Conservation (phyloP, 2,113 vertebrate species). For the Ivindomyrus marchei region DNA sequence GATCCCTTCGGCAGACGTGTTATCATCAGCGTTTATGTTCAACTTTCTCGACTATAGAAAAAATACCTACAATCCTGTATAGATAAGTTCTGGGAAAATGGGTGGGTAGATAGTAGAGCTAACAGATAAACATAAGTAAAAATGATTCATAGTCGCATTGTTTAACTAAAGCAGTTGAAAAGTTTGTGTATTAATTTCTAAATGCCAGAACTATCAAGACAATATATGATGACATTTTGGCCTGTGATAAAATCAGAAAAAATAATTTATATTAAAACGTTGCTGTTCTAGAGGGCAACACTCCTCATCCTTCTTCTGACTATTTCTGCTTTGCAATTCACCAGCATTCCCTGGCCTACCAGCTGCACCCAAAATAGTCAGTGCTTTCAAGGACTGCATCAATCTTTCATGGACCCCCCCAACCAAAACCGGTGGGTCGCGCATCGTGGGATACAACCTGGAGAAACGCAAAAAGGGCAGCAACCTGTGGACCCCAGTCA, state of each 20-base stretch:
- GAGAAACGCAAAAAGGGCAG: constrained; percentile 78
- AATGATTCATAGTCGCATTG: background rate
- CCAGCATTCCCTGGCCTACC: constrained; percentile 67
- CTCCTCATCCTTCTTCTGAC: background rate
- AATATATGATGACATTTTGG: background rate
- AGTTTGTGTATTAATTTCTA: background rate
- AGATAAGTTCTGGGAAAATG: background rate
- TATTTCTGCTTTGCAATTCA: constrained; percentile 9
- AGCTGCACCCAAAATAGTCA: constrained; percentile 60
- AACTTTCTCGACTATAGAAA: background rate
- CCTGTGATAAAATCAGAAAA: background rate
- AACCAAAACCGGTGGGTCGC: constrained; percentile 50
- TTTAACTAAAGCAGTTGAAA: background rate
- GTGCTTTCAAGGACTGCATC: constrained; percentile 61
- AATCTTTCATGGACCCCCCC: constrained; percentile 69
- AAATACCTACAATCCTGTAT: background rate
- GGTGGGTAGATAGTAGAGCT: background rate
- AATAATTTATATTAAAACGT: background rate
- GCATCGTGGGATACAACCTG: constrained; percentile 68
- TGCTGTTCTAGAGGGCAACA: background rate
- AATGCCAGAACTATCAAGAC: background rate
- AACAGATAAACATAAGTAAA: background rate
- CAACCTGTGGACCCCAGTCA: constrained; percentile 64
- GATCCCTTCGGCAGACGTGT: background rate
- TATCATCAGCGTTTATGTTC: background rate